Evolutionary conservation across 2,113 vertebrate genomes (phyloP), one percentile per base, ranked within the genome.

Genomic region (Monarcha castaneiventris): DNA sequence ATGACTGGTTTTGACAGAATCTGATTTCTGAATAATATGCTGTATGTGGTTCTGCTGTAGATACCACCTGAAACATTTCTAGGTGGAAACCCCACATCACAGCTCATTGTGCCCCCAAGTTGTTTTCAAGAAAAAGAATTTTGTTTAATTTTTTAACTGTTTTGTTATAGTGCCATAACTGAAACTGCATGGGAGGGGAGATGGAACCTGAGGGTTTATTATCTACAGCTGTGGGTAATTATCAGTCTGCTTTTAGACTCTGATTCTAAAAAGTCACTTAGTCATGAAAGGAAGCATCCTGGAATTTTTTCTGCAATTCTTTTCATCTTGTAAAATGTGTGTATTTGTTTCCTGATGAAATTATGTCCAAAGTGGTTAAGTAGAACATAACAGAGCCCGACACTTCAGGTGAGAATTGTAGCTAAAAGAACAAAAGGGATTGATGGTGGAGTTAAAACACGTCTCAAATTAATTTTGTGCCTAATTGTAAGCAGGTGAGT

Each of bases 41-140:
- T 67, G 8, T 0, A 1, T 35, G 8, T 49, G 39, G 33, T 6
- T 46, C 8, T 44, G 6, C 3, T 48, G 16, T 39, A 44, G 48
- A 25, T 56, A 72, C 21, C 0, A 15, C 3, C 21, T 48, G 35
- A 63, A 46, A 12, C 6, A 3, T 26, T 71, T 71, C 15, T 17
- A 27, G 33, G 29, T 74, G 29, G 23, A 79, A 91, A 22, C 23
- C 3, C 20, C 13, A 21, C 35, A 58, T 15, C 3, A 1, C 6
- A 79, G 55, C 16, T 83, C 27, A 30, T 22, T 8, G 1, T 64
- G 9, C 17, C 25, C 21, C 7, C 3, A 7, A 9, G 11, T 29
- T 58, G 19, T 19, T 83, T 78, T 46, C 5, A 29, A 46, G 29
- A 18, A 21, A 29, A 73, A 68, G 13, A 52, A 9, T 11, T 16